Base-by-base conservation (phyloP, 2,113 vertebrate species). In the Marmota flaviventris region DNA sequence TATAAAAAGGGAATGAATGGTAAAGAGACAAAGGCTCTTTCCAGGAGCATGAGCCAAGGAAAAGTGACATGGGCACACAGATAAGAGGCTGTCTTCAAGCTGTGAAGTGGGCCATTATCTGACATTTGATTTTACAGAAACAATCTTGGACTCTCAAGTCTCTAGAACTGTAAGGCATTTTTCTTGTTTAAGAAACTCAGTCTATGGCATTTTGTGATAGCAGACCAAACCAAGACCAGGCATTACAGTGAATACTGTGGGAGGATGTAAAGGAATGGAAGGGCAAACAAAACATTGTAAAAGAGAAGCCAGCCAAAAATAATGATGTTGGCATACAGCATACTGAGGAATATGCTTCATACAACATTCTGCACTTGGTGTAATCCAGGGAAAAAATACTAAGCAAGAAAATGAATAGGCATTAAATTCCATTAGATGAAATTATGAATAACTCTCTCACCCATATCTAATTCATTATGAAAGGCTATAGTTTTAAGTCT, bases 61-160 rank as follows among this genome's bases (percentile, higher is more conserved):
- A 65, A 77, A 4, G 39, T 0, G 12, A 39, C 12, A 18, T 69
- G 42, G 7, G 16, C 25, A 14, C 34, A 67, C 7, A 65, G 14
- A 53, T 42, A 27, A 37, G 11, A 13, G 20, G 2, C 13, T 18
- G 0, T 27, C 8, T n/a, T 11, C 22, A n/a, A 48, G 4, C 7
- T 20, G 16, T 17, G 22, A n/a, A 48, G 8, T 63, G 72, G 29
- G 18, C 27, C 10, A 4, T 88, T 3, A 22, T 11, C 18, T 45
- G 85, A 42, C 27, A 39, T 32, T 27, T 16, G 27, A 58, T 32
- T 18, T 34, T 73, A 37, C 10, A 45, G 53, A 18, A 32, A 12
- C 18, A 6, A 20, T 42, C 32, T 25, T 86, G 51, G n/a, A 39
- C 18, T 75, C 42, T 6, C 18, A 14, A 61, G 6, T 8, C 58